Evolutionary conservation across 1,140 invertebrate species (phyloP), one percentile per base, ranked within the genome.

Genomic region (Streblospio benedicti): DNA sequence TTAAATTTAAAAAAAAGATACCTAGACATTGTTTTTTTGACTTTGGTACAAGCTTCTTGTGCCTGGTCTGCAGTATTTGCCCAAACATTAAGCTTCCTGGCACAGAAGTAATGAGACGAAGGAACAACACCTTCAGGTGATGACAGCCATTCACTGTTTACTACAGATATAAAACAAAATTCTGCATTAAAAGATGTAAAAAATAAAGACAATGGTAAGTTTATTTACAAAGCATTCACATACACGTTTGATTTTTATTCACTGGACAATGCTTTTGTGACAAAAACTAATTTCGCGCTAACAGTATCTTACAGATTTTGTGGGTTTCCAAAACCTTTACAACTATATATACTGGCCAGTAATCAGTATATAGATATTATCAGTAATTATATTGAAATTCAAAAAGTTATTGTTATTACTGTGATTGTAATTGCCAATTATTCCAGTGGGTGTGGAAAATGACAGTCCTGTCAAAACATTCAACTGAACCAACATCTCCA

Each of bases 371-470:
- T n/a, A n/a, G n/a, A n/a, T n/a, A n/a, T n/a, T n/a, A n/a, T n/a
- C n/a, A n/a, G n/a, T n/a, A n/a, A n/a, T n/a, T n/a, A n/a, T n/a
- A n/a, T n/a, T n/a, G n/a, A n/a, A n/a, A 47, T 20, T n/a, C 35
- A 41, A 9, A 41, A 18, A 41, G n/a, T 12, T 41, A 41, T n/a
- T 12, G 35, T 12, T n/a, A 68, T 64, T 60, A 75, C 73, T 65
- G 63, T 73, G 71, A 59, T 74, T 73, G 49, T 70, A 73, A 44
- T 68, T 62, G 9, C 71, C 71, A 60, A 72, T 70, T 31, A 72
- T 66, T n/a, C 73, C 73, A 43, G 71, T 73, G 0, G 73, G 71
- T 35, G 67, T 65, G 27, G 68, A 72, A 51, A 71, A 73, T 54
- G 67, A 63, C 33, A 69, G 62, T 23, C 71, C 72, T 44, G 71